phyloP scores from a whole-genome alignment of 2,113 vertebrate genomes.

The Limnothrissa miodon region DNA sequence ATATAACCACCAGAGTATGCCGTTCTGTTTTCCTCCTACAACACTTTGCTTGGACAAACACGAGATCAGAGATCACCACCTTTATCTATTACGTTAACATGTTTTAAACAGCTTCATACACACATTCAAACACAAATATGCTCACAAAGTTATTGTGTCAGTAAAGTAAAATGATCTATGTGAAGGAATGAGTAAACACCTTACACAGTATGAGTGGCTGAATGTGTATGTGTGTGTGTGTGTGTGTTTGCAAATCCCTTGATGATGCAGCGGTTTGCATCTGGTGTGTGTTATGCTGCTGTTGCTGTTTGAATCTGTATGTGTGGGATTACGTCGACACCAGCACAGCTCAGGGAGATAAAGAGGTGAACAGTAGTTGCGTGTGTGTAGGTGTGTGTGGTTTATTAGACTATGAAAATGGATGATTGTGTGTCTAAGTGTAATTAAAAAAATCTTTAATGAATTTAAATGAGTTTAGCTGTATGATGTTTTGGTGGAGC shows the following conservation, averaged over 20 bases:
- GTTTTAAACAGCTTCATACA: background rate
- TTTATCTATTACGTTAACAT: background rate
- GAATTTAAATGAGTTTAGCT: too few relatives aligned
- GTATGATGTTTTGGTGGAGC: too few relatives aligned
- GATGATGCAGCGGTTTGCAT: background rate
- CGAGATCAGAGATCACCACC: background rate
- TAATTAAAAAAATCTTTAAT: too few relatives aligned
- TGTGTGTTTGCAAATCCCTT: background rate
- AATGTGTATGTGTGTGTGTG: background rate
- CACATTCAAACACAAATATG: background rate
- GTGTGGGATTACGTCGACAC: background rate
- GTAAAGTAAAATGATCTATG: background rate
- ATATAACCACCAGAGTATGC: background rate
- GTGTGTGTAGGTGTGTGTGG: background rate
- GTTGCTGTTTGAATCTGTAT: background rate
- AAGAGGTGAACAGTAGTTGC: background rate
- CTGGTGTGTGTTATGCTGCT: background rate
- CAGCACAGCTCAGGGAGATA: background rate
- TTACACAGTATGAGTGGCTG: background rate
- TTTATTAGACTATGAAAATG: background rate
- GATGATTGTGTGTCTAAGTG: too few relatives aligned
- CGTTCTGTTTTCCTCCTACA: too few relatives aligned
- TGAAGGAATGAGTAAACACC: background rate
- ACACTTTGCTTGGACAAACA: background rate
- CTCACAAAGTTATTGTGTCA: background rate